A percentile compares a stretch with the other conserved stretches of the same genome.
Conservation (phyloP, 2,888 invertebrate genomes). For the Alviniconcha strummeri region DNA sequence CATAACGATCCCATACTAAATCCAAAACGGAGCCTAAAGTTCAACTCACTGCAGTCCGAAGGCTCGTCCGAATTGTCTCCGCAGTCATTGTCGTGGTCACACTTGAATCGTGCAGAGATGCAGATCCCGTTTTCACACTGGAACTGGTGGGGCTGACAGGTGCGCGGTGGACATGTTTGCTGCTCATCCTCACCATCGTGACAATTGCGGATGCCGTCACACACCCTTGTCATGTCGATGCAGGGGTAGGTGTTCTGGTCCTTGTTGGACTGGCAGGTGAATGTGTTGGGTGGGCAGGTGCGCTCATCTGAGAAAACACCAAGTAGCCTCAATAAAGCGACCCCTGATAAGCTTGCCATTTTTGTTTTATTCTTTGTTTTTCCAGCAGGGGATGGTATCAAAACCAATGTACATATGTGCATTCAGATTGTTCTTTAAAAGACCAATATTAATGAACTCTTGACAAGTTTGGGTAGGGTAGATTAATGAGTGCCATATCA, state of each 20-base stretch:
- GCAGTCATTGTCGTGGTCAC: constrained; percentile 97
- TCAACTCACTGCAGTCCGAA: constrained; percentile 53
- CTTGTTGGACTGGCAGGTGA: constrained; percentile 73
- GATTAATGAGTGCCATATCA: too few species aligned
- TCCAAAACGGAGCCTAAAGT: too few species aligned
- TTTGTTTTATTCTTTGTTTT: background rate
- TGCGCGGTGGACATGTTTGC: constrained; percentile 76
- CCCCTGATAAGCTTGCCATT: too few species aligned
- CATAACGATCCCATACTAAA: too few species aligned
- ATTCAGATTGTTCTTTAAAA: background rate
- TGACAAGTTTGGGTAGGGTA: too few species aligned
- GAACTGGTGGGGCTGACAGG: constrained; percentile 94
- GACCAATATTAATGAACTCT: too few species aligned
- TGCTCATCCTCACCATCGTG: constrained; percentile 76
- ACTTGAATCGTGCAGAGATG: constrained; percentile 77
- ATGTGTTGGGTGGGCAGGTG: constrained; percentile 83
- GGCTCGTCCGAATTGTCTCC: constrained; percentile 89
- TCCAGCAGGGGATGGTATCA: background rate
- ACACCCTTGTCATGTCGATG: constrained; percentile 74
- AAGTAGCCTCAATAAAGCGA: background rate
- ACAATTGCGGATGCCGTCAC: constrained; percentile 78
- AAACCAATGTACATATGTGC: background rate
- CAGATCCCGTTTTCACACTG: constrained; percentile 89
- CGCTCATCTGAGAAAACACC: constrained; percentile 81
- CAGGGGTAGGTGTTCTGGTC: constrained; percentile 66